phyloP scores from a whole-genome alignment of 64 coral and sea anemone species.

The Porites australiensis region DNA sequence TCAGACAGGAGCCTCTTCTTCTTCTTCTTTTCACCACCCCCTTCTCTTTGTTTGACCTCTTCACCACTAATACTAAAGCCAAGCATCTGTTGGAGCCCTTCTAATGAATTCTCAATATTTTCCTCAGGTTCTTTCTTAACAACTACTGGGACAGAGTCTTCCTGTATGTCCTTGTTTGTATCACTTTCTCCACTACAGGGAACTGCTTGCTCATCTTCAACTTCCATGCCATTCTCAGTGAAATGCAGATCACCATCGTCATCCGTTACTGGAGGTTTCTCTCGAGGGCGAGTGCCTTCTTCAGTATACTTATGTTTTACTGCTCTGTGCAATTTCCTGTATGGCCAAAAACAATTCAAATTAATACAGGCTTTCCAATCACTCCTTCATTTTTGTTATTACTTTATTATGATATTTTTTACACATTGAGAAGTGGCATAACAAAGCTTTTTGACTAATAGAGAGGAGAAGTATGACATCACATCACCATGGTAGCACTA shows the following conservation, averaged over 20 bases:
- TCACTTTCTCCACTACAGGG: not conserved
- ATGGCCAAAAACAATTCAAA: not conserved
- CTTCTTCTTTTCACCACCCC: not conserved
- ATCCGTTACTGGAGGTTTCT: not conserved
- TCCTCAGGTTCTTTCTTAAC: not conserved
- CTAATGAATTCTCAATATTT: constrained; percentile 10
- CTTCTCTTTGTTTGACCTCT: not conserved
- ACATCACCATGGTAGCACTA: too few species aligned
- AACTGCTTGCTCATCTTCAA: not conserved
- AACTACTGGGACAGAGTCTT: not conserved
- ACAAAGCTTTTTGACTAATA: too few species aligned
- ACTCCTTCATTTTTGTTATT: too few species aligned
- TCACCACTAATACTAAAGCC: constrained; percentile 16
- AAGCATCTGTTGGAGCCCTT: constrained; percentile 30
- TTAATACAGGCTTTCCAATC: too few species aligned
- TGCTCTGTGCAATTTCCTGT: constrained; percentile 4
- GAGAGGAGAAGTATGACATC: too few species aligned
- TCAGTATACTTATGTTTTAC: constrained; percentile 1
- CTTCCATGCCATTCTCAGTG: not conserved
- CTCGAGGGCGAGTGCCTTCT: not conserved
- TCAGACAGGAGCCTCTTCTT: constrained; percentile 24
- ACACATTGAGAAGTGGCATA: too few species aligned
- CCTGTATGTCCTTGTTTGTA: not conserved
- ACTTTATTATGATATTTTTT: too few species aligned
- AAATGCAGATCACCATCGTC: not conserved